These are phyloP conservation scores for Cataglyphis altisquamis DNA, from an alignment of 2,888 invertebrate genomes.

Conservation along the genomic window DNA sequence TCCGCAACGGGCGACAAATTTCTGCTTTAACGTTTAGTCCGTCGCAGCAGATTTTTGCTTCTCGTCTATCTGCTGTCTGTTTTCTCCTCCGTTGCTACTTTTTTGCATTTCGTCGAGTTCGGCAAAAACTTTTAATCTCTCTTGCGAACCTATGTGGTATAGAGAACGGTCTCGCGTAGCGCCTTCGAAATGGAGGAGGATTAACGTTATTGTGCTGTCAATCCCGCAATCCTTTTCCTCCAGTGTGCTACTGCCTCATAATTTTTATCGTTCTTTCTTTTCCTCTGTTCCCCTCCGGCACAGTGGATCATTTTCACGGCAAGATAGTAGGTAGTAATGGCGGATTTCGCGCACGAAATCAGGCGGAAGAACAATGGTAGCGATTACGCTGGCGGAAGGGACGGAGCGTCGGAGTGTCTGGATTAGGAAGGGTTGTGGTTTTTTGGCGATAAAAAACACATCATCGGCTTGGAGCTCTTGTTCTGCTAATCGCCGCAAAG, in stretches of 20 bases:
- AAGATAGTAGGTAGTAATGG: constrained; percentile 68
- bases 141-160: constrained; percentile 46
- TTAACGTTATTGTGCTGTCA: constrained; percentile 78
- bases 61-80: constrained; percentile 12
- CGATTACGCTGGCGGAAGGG: constrained; percentile 70
- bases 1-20: constrained; percentile 43
- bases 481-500: constrained; percentile 25
- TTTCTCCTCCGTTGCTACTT: constrained; percentile 51
- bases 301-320: constrained; percentile 60
- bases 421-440: constrained; percentile 66
- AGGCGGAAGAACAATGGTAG: constrained; percentile 73
- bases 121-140: constrained; percentile 82
- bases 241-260: constrained; percentile 52
- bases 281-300: constrained; percentile 33
- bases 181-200: constrained; percentile 75
- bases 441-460: constrained; percentile 52
- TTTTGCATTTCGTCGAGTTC: constrained; percentile 71
- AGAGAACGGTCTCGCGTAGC: constrained; percentile 62
- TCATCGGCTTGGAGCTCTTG: constrained; percentile 11
- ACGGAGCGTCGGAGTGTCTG: constrained; percentile 50
- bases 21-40: constrained; percentile 38
- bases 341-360: constrained; percentile 71
- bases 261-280: constrained; percentile 55
- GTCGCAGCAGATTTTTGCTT: constrained; percentile 54
- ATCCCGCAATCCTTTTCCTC: constrained; percentile 59